Conservation (phyloP, 2,113 vertebrate species). For the Cyphomyrus discorhynchus region DNA sequence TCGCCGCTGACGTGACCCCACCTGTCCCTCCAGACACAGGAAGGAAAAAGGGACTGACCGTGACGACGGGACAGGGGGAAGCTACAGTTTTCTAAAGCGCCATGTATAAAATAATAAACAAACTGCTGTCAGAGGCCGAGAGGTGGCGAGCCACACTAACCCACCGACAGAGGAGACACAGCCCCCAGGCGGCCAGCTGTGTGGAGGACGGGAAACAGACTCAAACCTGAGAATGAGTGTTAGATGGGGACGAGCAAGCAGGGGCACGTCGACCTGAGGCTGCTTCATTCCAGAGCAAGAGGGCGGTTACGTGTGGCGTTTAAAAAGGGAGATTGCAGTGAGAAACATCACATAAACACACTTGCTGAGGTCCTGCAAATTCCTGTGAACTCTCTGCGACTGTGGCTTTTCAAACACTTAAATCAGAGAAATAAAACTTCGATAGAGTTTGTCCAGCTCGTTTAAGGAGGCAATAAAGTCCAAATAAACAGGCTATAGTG, state of each 20-base stretch:
- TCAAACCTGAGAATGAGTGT: neutral
- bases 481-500: neutral
- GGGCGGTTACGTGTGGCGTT: neutral
- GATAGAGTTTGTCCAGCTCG: neutral
- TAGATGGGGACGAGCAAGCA: neutral
- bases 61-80: neutral
- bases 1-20: neutral
- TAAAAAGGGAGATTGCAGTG: neutral
- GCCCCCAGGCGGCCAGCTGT: neutral
- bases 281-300: neutral
- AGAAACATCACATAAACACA: neutral
- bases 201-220: neutral
- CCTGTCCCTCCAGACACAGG: neutral
- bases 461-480: neutral
- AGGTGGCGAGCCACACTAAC: neutral
- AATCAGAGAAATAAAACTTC: neutral
- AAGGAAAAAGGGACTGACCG: neutral
- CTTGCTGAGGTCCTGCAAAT: neutral
- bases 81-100: neutral
- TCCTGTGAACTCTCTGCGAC: neutral
- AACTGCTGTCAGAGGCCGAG: neutral
- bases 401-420: neutral
- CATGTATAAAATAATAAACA: neutral
- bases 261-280: neutral
- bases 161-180: neutral